Base-by-base conservation (phyloP, 2,888 invertebrate species). In the Patella ulyssiponensis region DNA sequence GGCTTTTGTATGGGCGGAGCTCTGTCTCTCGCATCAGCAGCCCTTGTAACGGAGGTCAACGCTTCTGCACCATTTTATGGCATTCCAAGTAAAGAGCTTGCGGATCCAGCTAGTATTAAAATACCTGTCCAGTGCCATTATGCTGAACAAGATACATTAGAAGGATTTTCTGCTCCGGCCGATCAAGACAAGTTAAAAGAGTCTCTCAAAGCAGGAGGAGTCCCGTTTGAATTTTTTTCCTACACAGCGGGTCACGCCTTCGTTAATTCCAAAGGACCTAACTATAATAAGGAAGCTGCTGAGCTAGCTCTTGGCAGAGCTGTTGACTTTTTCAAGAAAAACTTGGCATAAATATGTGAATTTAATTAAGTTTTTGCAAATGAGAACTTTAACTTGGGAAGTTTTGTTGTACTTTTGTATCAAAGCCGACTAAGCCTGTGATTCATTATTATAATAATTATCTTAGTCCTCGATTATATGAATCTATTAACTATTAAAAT, bases 1-100 rank as follows among this genome's bases (percentile, higher is more conserved):
- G 89, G 89, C 3, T 89, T 88, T 79, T 88, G 89, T 75, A 87
- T 89, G 88, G 89, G 89, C 54, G 88, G 89, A 17, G 89, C 88
- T 7, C 78, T 89, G n/a, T 75, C 82, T 15, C 73, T 88, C 11
- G 85, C 84, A 4, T 78, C 86, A 1, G 88, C 87, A 1, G 83
- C 79, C 3, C 72, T 80, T 1, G 76, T 85, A 2, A 76, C 80
- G 27, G 86, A 86, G 27, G 82, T 87, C 54, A 83, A 83, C 23
- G 89, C 88, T 1, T 78, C 86, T 2, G 86, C 86, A 20, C 88
- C 89, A 1, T 89, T 89, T 79, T 89, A 89, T 74, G 89, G 89
- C 1, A 87, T 87, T 73, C 86, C 87, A 17, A 71, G 71, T 14
- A 69, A 79, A 9, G 74, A 80, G 3, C 71, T 84, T 3, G 87